Conservation (phyloP, 1,140 invertebrate species). For the Drosophila guanche region DNA sequence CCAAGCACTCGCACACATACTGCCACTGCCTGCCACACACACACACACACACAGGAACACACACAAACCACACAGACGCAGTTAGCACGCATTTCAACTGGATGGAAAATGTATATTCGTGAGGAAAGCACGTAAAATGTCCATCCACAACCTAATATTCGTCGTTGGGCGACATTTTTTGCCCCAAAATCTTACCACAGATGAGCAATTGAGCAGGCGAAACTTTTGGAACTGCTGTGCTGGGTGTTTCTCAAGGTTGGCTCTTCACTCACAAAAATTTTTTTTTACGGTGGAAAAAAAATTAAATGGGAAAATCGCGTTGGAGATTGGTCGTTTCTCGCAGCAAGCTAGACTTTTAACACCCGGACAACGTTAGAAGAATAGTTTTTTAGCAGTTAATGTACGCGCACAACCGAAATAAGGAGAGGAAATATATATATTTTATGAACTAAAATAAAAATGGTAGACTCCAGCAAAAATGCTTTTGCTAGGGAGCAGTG, state of each 20-base stretch:
- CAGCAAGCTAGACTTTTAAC: slow-evolving; percentile 27
- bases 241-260: slow-evolving; percentile 78
- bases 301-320: slow-evolving; percentile 62
- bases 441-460: slow-evolving; percentile 82
- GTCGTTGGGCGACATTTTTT: slow-evolving; percentile 13
- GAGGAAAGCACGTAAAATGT: slow-evolving; percentile 26
- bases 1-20: slow-evolving; percentile 27
- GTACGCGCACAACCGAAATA: slow-evolving; percentile 68
- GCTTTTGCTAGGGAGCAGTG: slow-evolving; percentile 49
- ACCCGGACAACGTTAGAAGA: slow-evolving; percentile 29
- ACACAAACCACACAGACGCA: slow-evolving; percentile 11
- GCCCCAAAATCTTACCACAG: slow-evolving; percentile 57
- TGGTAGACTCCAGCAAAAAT: slow-evolving; percentile 71
- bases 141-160: slow-evolving; percentile 23
- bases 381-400: slow-evolving; percentile 49
- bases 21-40: slow-evolving; percentile 30
- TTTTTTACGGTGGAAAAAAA: slow-evolving; percentile 30
- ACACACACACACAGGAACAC: slow-evolving; percentile 4
- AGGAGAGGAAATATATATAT: slow-evolving; percentile 68
- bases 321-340: slow-evolving; percentile 23
- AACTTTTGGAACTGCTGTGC: slow-evolving; percentile 66
- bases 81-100: slow-evolving; percentile 58
- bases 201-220: slow-evolving; percentile 49
- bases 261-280: slow-evolving; percentile 63
- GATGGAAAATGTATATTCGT: slow-evolving; percentile 17